Evolutionary conservation across 2,113 vertebrate genomes (phyloP), one percentile per base, ranked within the genome.

Genomic region (Plectropomus leopardus): DNA sequence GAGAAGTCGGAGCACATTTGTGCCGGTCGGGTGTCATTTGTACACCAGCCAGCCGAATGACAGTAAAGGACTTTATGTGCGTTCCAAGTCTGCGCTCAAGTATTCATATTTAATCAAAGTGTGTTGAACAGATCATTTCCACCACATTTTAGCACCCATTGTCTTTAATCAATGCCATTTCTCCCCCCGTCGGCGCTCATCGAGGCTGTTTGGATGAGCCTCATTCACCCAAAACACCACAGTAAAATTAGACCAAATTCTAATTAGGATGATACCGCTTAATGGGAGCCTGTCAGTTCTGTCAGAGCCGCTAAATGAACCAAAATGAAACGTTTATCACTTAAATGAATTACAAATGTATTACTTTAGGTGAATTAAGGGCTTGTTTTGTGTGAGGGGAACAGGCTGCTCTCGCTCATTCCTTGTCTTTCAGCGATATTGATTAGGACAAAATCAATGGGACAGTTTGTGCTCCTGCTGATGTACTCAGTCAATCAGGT

Each of bases 91-190:
- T 42, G 48, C 19, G 44, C 67, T 75, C n/a, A 14, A 36, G 42
- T 23, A 45, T 84, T 82, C 67, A 84, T 87, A 80, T 87, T 86
- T 32, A 76, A 83, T 88, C 78, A 84, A 42, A 76, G 58, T 76
- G 77, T 70, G 44, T 79, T 47, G 44, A 82, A 80, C 76, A 85
- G 51, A 78, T 88, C 54, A 79, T 79, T 86, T 85, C 66, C 76
- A 67, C 30, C 51, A 53, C 70, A 24, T 85, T 86, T 84, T 86
- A 85, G 67, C 65, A 65, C 50, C 55, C 51, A 51, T 77, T 84
- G 77, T 87, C 82, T 87, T 87, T 63, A 80, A 91, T 92, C 82
- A 77, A 24, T 21, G 48, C 48, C 21, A 16, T 83, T 81, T 82
- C 67, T 71, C 45, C 42, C 57, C 24, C 45, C 17, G 44, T 72